Base-by-base conservation (phyloP, 1,140 invertebrate species). In the Panulirus ornatus region DNA sequence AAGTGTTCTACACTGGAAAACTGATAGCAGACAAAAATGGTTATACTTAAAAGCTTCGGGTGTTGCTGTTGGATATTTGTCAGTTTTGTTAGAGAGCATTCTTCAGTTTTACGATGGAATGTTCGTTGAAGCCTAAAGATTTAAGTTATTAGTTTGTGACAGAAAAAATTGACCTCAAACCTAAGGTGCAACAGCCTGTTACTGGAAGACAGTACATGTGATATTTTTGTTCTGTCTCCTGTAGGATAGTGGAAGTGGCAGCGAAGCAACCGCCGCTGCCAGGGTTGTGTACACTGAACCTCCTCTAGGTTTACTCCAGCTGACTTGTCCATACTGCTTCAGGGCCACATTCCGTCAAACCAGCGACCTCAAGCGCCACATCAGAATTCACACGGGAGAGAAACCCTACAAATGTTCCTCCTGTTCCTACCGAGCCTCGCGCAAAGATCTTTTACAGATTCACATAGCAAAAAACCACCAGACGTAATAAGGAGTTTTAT, bases 351-450 rank as follows among this genome's bases (percentile, higher is more conserved):
- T 92, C 79, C 91, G 91, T 22, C 91, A 92, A 71, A 92, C 47
- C 66, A 92, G 91, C 71, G 91, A 92, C 36, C 84, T 92, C 38
- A 92, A 92, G 70, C 81, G 91, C 2, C 91, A 92, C 79, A 92
- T 92, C 82, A 84, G 91, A 58, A 92, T 83, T 83, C 91, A 92
- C 70, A 92, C 91, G 42, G 91, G 91, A 6, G 91, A 92, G 86
- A 92, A 92, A 70, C 91, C 91, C 30, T 92, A 88, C 75, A 89
- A 92, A 90, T 92, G 91, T 76, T 47, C 63, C 42, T 83, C 86
- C 2, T 92, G 91, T 54, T 75, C 70, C 11, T 92, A 92, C 66
- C 90, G 88, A 83, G 91, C 91, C 44, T 90, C 88, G 27, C 79
- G 91, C n/a, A 92, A 92, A 51, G 91, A 92, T 38, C 88, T 92